Percentiles rank a stretch among this genome's conserved stretches.
phyloP scores from a whole-genome alignment of 2,797 vertebrate species.

The Rhadinocentrus ornatus region DNA sequence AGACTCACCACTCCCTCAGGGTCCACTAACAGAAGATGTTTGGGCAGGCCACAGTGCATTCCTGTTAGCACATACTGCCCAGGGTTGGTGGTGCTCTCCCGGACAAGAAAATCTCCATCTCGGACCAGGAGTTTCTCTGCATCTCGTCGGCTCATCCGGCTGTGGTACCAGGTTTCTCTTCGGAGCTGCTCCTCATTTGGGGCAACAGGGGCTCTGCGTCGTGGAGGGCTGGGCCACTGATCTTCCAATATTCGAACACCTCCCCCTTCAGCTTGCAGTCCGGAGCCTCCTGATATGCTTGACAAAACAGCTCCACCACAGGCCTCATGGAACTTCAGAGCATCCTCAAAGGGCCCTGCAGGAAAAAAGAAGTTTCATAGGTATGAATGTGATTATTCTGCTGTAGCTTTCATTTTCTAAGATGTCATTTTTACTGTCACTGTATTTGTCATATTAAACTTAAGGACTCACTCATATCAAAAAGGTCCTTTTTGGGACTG shows the following conservation, averaged over 20 bases:
- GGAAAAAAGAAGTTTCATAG: constrained; percentile 1
- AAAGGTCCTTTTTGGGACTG: constrained; percentile 95
- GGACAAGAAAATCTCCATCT: constrained; percentile 95
- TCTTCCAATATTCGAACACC: constrained; percentile 83
- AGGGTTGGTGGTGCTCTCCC: constrained; percentile 94
- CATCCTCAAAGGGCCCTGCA: constrained; percentile 94
- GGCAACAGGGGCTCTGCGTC: constrained; percentile 90
- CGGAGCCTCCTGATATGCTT: not conserved
- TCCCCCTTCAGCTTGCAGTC: constrained; percentile 29
- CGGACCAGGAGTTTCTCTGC: constrained; percentile 90
- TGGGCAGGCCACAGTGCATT: constrained; percentile 93
- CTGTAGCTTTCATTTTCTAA: not conserved
- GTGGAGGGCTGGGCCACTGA: constrained; percentile 93
- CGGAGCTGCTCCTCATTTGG: constrained; percentile 95
- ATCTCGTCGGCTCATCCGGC: constrained; percentile 92
- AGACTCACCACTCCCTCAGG: constrained; percentile 96
- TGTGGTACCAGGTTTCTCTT: constrained; percentile 94
- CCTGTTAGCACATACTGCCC: constrained; percentile 97
- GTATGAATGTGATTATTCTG: not conserved
- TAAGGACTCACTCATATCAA: constrained; percentile 93
- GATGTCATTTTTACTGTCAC: not conserved
- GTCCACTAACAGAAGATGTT: constrained; percentile 95
- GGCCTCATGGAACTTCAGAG: constrained; percentile 91
- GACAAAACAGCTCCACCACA: constrained; percentile 65
- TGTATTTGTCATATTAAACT: not conserved